Evolutionary conservation across 2,888 invertebrate species (phyloP).

Genomic region (Coenonympha glycerion): DNA sequence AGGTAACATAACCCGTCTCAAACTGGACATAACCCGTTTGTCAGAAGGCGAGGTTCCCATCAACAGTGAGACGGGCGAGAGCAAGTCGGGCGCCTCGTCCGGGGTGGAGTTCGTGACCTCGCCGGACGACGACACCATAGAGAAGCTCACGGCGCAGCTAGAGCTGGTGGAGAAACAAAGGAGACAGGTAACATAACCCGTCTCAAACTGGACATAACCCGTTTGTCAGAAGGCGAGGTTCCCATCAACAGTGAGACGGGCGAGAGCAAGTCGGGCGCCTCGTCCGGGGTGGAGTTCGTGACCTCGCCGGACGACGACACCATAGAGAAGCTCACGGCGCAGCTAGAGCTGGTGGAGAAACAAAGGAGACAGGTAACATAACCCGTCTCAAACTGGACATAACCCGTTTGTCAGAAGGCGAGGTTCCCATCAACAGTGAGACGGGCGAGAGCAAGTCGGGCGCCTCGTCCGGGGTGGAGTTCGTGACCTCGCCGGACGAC

Average conservation of each 20-base stretch:
- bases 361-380: slow-evolving; percentile 67
- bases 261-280: slow-evolving; percentile 44
- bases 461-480: slow-evolving; percentile 59
- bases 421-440: slow-evolving; percentile 34
- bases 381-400: too few species aligned
- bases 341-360: slow-evolving; percentile 62
- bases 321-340: slow-evolving; percentile 61
- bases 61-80: slow-evolving; percentile 38
- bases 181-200: too few species aligned
- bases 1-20: too few species aligned
- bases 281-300: slow-evolving; percentile 64
- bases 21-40: slow-evolving; percentile 41
- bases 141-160: slow-evolving; percentile 63
- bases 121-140: slow-evolving; percentile 64
- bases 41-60: slow-evolving; percentile 34
- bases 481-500: slow-evolving; percentile 65
- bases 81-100: slow-evolving; percentile 48
- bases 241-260: slow-evolving; percentile 36
- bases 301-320: slow-evolving; percentile 66
- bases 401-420: slow-evolving; percentile 36
- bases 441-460: slow-evolving; percentile 42
- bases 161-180: slow-evolving; percentile 65
- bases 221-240: slow-evolving; percentile 36
- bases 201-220: slow-evolving; percentile 42
- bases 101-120: slow-evolving; percentile 66